Evolutionary conservation across 2,113 vertebrate genomes (phyloP).

Genomic region (Gymnobelideus leadbeateri): DNA sequence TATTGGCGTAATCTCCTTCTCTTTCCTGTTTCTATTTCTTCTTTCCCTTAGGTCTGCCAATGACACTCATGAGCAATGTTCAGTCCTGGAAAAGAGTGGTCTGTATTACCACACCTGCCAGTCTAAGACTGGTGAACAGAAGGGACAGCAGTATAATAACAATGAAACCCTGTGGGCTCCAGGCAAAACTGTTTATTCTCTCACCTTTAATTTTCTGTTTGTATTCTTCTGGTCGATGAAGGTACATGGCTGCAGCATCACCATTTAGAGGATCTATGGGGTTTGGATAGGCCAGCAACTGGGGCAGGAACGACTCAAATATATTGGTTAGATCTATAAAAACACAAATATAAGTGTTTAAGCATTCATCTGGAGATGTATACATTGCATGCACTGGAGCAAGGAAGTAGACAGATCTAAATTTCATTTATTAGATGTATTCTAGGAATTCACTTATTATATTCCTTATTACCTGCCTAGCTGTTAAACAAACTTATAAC

Average conservation of each 20-base stretch:
- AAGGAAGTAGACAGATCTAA: constrained; percentile 21
- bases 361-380: neutral
- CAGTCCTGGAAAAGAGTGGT: neutral
- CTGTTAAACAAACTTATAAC: neutral
- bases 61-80: neutral
- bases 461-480: neutral
- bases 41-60: neutral
- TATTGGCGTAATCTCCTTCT: neutral
- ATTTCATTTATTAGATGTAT: neutral
- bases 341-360: constrained; percentile 34
- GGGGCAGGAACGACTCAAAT: constrained; percentile 99
- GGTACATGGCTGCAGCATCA: constrained; percentile 99
- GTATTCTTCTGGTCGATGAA: constrained; percentile 98
- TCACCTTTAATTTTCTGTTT: constrained; percentile 99
- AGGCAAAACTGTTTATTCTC: neutral
- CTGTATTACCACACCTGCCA: neutral
- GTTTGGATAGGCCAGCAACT: constrained; percentile 98
- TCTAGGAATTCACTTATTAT: neutral
- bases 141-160: neutral
- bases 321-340: constrained; percentile 98
- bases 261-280: constrained; percentile 98
- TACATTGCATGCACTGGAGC: neutral
- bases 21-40: neutral
- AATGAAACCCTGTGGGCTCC: neutral
- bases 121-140: neutral